A percentile compares a stretch with the other conserved stretches of the same genome.
Conservation (phyloP, 2,888 invertebrate species). For the Drosophila stalkeri region DNA sequence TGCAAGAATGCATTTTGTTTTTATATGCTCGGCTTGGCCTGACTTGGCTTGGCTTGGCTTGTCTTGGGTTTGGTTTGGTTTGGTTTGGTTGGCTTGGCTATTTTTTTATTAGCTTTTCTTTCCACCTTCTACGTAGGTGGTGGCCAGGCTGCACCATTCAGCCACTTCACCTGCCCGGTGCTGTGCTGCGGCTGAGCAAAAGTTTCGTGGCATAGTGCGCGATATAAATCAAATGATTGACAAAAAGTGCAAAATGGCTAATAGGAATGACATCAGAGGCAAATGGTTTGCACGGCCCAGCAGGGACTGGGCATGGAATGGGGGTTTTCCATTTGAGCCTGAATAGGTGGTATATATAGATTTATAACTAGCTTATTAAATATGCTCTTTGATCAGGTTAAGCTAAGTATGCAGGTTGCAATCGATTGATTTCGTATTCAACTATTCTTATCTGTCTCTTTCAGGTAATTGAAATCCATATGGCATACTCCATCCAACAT, state of each 20-base stretch:
- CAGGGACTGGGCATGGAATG: not conserved
- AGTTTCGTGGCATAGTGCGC: constrained; percentile 36
- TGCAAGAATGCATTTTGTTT: constrained; percentile 17
- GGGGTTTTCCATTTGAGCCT: not conserved
- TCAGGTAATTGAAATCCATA: constrained; percentile 29
- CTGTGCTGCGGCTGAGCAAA: constrained; percentile 3
- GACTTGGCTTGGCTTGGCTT: not conserved
- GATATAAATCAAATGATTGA: constrained; percentile 73
- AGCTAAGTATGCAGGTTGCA: not conserved
- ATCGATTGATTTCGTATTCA: not conserved
- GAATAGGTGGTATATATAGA: not conserved
- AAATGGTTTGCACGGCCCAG: not conserved
- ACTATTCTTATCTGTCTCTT: constrained; percentile 4
- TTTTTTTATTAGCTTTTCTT: constrained; percentile 28
- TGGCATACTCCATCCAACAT: constrained; percentile 14
- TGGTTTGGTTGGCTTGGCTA: constrained; percentile 1
- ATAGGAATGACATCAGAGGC: constrained; percentile 53
- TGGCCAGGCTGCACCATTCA: not conserved
- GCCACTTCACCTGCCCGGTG: not conserved
- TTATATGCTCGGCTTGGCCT: not conserved
- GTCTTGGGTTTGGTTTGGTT: not conserved
- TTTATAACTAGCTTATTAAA: not conserved
- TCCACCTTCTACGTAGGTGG: constrained; percentile 1
- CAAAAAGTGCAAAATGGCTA: constrained; percentile 69
- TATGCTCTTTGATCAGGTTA: not conserved